A percentile compares a stretch with the other conserved stretches of the same genome.
Conservation (phyloP, 2,888 invertebrate species). For the Alloscopus bannaensis region DNA sequence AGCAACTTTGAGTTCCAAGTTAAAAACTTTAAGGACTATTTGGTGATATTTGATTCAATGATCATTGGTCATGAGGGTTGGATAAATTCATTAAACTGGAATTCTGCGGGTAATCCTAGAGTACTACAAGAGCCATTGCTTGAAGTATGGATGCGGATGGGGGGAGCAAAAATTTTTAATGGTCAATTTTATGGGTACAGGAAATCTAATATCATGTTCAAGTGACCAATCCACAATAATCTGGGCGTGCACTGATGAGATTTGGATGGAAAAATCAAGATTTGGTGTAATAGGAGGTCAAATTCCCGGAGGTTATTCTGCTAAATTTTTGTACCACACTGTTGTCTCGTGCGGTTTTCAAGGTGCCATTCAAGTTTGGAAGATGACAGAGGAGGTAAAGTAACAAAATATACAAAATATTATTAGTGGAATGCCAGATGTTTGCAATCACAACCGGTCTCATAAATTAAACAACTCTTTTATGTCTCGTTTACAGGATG, state of each 20-base stretch:
- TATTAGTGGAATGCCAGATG: no score
- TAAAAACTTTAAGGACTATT: conserved; percentile 63
- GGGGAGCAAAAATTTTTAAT: no score
- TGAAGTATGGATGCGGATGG: background rate
- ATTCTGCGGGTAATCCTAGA: conserved; percentile 42
- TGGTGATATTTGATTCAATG: conserved; percentile 72
- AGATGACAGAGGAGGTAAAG: conserved; percentile 76
- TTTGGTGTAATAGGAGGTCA: conserved; percentile 96
- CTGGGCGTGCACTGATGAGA: conserved; percentile 84
- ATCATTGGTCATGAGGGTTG: conserved; percentile 73
- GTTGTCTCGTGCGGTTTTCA: conserved; percentile 93
- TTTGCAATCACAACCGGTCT: no score
- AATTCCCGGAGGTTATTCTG: conserved; percentile 94
- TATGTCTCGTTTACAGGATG: conserved; percentile 41
- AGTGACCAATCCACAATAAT: conserved; percentile 94
- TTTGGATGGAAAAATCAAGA: conserved; percentile 89
- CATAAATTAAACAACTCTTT: background rate
- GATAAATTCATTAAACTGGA: conserved; percentile 71
- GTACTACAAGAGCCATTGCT: background rate
- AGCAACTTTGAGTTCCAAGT: conserved; percentile 72
- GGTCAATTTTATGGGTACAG: conserved; percentile 33
- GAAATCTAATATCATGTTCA: conserved; percentile 86
- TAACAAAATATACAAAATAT: background rate
- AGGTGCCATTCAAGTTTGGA: conserved; percentile 94
- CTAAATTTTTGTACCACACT: conserved; percentile 84